Conservation (phyloP, 2,113 vertebrate genomes). For the Seriola aureovittata region DNA sequence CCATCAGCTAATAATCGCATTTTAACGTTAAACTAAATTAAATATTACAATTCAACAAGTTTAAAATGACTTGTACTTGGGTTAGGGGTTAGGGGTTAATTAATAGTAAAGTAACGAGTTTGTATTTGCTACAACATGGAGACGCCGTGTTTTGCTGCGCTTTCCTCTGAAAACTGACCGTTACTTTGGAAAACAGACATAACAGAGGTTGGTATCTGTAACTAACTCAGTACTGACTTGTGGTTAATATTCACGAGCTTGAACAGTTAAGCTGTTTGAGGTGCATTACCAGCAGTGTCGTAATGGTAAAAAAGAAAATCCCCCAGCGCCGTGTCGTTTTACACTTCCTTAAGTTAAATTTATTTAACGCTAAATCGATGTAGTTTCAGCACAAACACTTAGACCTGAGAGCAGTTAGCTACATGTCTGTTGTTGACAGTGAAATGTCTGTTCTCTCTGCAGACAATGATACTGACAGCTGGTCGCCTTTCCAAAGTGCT, state of each 20-base stretch:
- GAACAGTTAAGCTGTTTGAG: not conserved
- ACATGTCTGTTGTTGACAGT: not conserved
- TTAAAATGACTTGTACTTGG: rapidly evolving
- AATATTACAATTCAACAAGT: not conserved
- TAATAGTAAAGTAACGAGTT: not conserved
- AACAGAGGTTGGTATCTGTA: conserved; percentile 30
- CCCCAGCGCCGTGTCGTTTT: not conserved
- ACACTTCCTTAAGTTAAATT: not conserved
- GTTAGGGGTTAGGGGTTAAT: no score
- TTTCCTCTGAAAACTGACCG: not conserved
- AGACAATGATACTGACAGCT: conserved; percentile 65
- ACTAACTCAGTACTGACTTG: not conserved
- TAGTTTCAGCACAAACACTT: not conserved
- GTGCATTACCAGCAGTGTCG: not conserved
- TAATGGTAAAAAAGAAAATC: no score
- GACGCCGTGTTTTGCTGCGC: not conserved
- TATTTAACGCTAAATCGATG: not conserved
- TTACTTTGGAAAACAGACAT: not conserved
- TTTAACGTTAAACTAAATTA: not conserved
- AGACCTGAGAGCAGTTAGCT: not conserved
- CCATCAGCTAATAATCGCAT: not conserved
- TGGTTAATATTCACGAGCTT: not conserved
- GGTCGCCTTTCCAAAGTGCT: conserved; percentile 80
- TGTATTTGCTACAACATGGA: conserved; percentile 3
- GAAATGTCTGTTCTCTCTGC: not conserved